Conservation (phyloP, 2,888 invertebrate genomes). For the Drosophila prostipennis region DNA sequence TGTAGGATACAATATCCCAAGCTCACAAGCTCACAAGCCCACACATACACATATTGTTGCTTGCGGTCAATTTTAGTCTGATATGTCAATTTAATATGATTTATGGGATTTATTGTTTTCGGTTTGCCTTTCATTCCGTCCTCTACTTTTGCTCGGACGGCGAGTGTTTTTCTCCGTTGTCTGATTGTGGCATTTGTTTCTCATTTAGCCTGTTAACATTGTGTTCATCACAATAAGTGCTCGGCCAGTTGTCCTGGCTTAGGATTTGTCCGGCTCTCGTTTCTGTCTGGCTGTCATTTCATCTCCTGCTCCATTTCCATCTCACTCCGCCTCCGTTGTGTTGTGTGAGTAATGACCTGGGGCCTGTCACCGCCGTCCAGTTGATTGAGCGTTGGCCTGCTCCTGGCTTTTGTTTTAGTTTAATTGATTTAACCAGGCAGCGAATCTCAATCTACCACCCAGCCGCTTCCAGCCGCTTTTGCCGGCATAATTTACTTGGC, state of each 20-base stretch:
- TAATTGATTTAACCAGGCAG: constrained; percentile 68
- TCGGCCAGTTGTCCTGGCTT: constrained; percentile 31
- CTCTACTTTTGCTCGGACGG: neutral
- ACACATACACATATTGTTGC: constrained; percentile 39
- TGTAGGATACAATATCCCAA: constrained; percentile 45
- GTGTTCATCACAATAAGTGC: constrained; percentile 77
- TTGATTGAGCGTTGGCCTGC: constrained; percentile 68
- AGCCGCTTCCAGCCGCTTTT: too few relatives aligned
- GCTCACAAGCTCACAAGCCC: constrained; percentile 20
- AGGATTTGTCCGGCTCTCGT: constrained; percentile 8
- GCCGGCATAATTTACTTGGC: constrained; percentile 38
- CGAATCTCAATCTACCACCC: neutral
- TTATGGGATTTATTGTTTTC: constrained; percentile 77
- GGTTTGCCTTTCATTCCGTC: constrained; percentile 33
- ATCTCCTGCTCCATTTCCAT: constrained; percentile 8
- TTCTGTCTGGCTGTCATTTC: constrained; percentile 10
- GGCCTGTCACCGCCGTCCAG: constrained; percentile 61
- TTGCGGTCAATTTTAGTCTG: constrained; percentile 76
- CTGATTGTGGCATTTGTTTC: constrained; percentile 74
- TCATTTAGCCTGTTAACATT: constrained; percentile 78
- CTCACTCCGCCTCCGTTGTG: neutral
- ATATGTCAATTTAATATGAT: constrained; percentile 79
- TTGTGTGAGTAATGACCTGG: constrained; percentile 71
- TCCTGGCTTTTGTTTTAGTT: constrained; percentile 64
- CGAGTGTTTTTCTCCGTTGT: constrained; percentile 31